Percentiles rank a stretch among this genome's conserved stretches.
Evolutionary conservation across 2,113 vertebrate genomes (phyloP).

Genomic region (Mormyrus iriodes): DNA sequence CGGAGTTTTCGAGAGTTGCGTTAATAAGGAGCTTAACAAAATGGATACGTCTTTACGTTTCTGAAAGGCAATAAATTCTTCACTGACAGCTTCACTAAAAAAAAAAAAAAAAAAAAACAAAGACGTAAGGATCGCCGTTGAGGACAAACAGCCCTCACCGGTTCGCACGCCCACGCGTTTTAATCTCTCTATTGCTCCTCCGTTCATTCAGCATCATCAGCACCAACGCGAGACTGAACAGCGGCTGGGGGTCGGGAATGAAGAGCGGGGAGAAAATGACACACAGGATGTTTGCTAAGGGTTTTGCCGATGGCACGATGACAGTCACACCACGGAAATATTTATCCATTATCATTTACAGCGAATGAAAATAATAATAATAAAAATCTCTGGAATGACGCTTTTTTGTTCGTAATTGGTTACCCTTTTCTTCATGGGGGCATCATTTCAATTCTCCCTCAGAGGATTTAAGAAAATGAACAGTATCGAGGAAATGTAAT

Average conservation of each 20-base stretch:
- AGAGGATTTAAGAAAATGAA: neutral
- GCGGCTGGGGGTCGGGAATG: conserved; percentile 48
- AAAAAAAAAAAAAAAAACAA: neutral
- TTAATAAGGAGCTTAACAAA: neutral
- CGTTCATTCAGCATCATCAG: conserved; percentile 52
- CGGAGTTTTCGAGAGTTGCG: neutral
- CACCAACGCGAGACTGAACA: conserved; percentile 54
- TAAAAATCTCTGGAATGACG: neutral
- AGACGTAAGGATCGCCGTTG: conserved; percentile 2
- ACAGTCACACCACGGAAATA: neutral
- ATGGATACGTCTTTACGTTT: neutral
- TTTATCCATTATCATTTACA: neutral
- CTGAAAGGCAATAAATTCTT: neutral
- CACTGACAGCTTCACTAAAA: neutral
- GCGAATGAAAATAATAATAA: neutral
- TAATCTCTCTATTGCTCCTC: conserved; percentile 30
- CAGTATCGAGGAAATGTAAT: neutral
- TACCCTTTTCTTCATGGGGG: neutral
- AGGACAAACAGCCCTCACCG: conserved; percentile 10
- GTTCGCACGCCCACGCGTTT: conserved; percentile 37
- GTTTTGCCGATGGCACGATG: neutral
- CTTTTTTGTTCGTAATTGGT: neutral
- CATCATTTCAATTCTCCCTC: neutral
- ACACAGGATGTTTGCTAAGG: neutral
- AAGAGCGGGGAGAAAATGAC: neutral